These are phyloP conservation scores for Lota lota DNA, from an alignment of 2,113 vertebrate genomes.

Conservation along the genomic window DNA sequence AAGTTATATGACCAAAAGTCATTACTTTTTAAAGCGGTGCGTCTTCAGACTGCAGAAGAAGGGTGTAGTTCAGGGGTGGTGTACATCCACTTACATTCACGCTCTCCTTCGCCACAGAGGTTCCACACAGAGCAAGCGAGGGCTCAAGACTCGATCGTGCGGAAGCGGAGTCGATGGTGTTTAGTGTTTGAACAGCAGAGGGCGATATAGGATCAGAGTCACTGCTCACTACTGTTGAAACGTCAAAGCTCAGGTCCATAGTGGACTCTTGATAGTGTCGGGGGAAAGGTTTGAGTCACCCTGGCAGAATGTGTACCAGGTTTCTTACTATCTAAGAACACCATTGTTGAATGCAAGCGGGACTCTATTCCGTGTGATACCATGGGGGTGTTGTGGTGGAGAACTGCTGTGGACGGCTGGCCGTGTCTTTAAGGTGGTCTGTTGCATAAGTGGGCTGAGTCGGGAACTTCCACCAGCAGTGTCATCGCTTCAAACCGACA, in stretches of 20 bases:
- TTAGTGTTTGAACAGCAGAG: constrained; percentile 22
- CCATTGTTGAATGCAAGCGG: too few species aligned
- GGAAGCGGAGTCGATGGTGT: too few species aligned
- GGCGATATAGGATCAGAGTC: constrained; percentile 28
- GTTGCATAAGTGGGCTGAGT: too few species aligned
- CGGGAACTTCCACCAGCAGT: too few species aligned
- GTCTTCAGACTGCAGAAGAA: too few species aligned
- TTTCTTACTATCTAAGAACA: background rate
- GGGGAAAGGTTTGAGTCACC: background rate
- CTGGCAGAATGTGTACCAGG: background rate
- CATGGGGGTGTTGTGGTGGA: too few species aligned
- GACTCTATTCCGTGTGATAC: too few species aligned
- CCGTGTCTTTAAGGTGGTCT: too few species aligned
- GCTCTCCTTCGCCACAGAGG: background rate
- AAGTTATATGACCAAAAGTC: too few species aligned
- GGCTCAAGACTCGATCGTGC: constrained; percentile 1
- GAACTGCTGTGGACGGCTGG: too few species aligned
- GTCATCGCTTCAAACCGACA: too few species aligned
- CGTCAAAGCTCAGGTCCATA: background rate
- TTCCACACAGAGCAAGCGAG: constrained; percentile 12
- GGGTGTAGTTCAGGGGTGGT: background rate
- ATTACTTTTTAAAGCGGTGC: too few species aligned
- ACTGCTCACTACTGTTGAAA: background rate
- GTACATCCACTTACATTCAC: background rate
- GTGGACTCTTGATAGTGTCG: background rate